Conservation (phyloP, 1,140 invertebrate species). For the Diabrotica undecimpunctata region DNA sequence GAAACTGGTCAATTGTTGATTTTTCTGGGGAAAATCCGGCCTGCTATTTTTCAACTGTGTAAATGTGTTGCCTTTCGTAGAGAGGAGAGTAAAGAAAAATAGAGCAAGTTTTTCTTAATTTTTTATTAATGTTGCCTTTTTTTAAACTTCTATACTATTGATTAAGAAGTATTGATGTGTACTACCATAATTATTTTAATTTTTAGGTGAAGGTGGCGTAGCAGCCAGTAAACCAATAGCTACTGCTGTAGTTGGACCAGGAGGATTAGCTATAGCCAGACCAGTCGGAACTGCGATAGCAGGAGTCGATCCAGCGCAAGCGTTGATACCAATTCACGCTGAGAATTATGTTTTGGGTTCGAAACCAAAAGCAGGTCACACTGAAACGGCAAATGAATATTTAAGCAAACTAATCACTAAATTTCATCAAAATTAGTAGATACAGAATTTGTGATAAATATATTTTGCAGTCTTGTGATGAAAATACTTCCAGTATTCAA, state of each 20-base stretch:
- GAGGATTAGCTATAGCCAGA: constrained; percentile 62
- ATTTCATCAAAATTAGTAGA: constrained; percentile 35
- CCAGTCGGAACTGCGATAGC: constrained; percentile 69
- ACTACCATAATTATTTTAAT: not conserved
- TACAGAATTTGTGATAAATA: too few species aligned
- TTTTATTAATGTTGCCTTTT: too few species aligned
- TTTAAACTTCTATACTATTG: too few species aligned
- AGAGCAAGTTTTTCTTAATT: too few species aligned
- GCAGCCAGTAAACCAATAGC: constrained; percentile 65
- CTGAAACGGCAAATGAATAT: constrained; percentile 34
- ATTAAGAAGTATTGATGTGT: too few species aligned
- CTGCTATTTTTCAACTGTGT: too few species aligned
- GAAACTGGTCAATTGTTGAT: too few species aligned
- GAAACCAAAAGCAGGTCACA: constrained; percentile 29
- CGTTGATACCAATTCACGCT: constrained; percentile 39
- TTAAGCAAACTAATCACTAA: constrained; percentile 43
- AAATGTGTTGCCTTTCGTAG: too few species aligned
- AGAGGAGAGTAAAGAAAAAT: too few species aligned
- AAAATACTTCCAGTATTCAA: too few species aligned
- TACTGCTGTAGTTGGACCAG: constrained; percentile 62
- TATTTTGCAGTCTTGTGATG: too few species aligned
- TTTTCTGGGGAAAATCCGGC: too few species aligned
- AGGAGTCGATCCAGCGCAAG: constrained; percentile 57
- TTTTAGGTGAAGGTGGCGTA: constrained; percentile 58
- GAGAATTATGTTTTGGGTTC: constrained; percentile 31